Evolutionary conservation across 2,888 invertebrate genomes (phyloP).

Genomic region (Pristionchus arcanus): DNA sequence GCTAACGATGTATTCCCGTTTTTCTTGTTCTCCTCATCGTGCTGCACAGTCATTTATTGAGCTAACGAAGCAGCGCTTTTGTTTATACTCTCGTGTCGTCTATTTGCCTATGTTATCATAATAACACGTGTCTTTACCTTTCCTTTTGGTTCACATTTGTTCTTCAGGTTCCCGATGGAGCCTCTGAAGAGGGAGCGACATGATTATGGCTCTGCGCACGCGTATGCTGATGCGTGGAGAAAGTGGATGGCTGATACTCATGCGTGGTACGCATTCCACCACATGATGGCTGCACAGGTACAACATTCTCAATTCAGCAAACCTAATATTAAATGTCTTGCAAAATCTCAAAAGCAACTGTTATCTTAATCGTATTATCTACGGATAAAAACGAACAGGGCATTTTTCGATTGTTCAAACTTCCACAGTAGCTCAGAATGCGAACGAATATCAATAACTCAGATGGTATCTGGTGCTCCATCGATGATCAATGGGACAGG

Average conservation of each 20-base stretch:
- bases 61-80: not conserved
- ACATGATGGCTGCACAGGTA: constrained; percentile 54
- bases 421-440: not conserved
- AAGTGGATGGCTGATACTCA: constrained; percentile 53
- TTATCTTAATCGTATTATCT: too few relatives aligned
- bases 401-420: not conserved
- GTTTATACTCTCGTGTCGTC: not conserved
- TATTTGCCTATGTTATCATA: not conserved
- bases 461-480: constrained; percentile 33
- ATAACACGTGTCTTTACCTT: not conserved
- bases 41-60: not conserved
- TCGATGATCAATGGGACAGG: not conserved
- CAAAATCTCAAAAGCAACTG: too few relatives aligned
- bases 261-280: constrained; percentile 54
- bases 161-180: not conserved
- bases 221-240: constrained; percentile 54
- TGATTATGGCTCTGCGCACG: constrained; percentile 55
- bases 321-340: not conserved
- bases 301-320: not conserved
- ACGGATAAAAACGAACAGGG: too few relatives aligned
- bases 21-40: not conserved
- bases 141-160: not conserved
- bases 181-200: not conserved
- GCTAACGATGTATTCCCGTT: constrained; percentile 13
- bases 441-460: not conserved